Base-by-base conservation (phyloP, 2,888 invertebrate species). In the Sclerodermus sp. region DNA sequence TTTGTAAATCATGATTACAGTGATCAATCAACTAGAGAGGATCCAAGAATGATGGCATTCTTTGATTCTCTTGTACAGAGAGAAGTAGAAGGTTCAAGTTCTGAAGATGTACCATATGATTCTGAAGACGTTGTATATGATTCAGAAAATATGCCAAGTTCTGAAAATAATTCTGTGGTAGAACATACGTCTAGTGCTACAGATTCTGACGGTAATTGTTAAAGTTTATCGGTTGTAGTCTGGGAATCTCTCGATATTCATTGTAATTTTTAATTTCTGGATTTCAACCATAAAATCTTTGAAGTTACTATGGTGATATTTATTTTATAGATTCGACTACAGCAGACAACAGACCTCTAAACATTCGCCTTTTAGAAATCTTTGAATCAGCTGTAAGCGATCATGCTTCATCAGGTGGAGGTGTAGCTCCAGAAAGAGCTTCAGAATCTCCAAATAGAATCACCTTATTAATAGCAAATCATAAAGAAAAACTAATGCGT, bases 1-100 rank as follows among this genome's bases (percentile, higher is more conserved):
- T 86, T 88, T 64, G 88, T 91, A 79, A 87, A 91, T 0, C 93
- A 94, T 78, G 94, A 95, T 79, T 93, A 93, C 74, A 89, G 89
- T 66, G 88, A 91, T 60, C 90, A 92, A 67, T 93, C 92, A 8
- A 92, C 89, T 0, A 84, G 87, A 45, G 96, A 96, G 78, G 96
- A 96, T 79, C 89, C 92, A 0, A 84, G 93, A 45, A 96, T 96
- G 96, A 90, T 96, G 89, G 96, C 96, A 29, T 96, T 96, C 81
- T 96, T 96, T 71, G 96, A 96, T 80, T 91, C 93, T 10, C 80
- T 96, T 16, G 91, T 96, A 23, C 94, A 95, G 75, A 85, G 93
- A 37, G 95, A 95, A 76, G 85, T 94, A 55, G 93, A 93, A 79
- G 87, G 87, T 2, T 91, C 89, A 82, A 81, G 85, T 42, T 85